A percentile compares a stretch with the other conserved stretches of the same genome.
phyloP scores from a whole-genome alignment of 2,888 invertebrate species.

The Terebella lapidaria region DNA sequence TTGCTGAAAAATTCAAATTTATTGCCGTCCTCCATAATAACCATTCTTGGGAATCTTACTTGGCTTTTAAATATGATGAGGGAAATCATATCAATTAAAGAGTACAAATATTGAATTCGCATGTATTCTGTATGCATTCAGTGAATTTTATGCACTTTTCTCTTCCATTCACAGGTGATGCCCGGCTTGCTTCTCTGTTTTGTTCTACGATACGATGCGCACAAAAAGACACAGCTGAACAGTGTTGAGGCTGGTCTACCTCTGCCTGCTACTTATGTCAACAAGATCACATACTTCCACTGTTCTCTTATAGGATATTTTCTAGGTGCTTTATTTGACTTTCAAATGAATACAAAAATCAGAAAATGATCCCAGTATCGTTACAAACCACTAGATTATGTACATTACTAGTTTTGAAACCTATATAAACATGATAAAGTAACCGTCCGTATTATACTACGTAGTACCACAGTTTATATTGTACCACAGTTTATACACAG shows the following conservation, averaged over 20 bases:
- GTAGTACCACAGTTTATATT: no score
- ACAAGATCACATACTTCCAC: constrained; percentile 81
- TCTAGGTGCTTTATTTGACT: constrained; percentile 62
- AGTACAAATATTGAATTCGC: no score
- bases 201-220: constrained; percentile 93
- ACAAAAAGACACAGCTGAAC: constrained; percentile 80
- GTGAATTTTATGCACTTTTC: not conserved
- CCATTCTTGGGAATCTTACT: no score
- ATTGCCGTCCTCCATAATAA: constrained; percentile 38
- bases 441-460: no score
- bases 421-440: no score
- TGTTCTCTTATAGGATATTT: constrained; percentile 97
- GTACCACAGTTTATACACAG: no score
- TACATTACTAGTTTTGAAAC: no score
- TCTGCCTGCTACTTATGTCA: constrained; percentile 54
- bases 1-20: not conserved
- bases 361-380: not conserved
- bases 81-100: no score
- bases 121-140: no score
- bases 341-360: no score
- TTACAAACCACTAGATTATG: no score
- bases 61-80: no score
- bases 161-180: constrained; percentile 66
- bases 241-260: constrained; percentile 61
- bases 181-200: constrained; percentile 91